Evolutionary conservation across 1,140 invertebrate genomes (phyloP).

Genomic region (Drosophila ercepeae): DNA sequence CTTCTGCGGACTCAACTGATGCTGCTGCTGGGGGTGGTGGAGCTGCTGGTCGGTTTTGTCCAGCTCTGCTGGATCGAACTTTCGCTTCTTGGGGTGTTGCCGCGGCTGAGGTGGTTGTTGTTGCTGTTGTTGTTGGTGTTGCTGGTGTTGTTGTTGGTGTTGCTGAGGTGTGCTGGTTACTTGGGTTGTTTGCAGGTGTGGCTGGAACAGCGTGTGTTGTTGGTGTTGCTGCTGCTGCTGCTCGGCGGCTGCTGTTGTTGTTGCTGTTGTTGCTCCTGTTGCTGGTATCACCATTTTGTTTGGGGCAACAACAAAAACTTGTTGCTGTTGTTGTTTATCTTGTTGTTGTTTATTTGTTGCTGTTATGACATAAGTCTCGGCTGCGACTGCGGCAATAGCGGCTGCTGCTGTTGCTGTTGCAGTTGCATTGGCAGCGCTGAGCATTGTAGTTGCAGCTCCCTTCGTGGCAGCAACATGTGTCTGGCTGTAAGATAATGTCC

Average conservation of each 20-base stretch:
- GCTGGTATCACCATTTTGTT: constrained; percentile 83
- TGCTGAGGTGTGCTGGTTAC: constrained; percentile 53
- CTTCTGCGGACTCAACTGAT: constrained; percentile 44
- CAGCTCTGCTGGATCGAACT: constrained; percentile 92
- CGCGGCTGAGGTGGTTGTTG: constrained; percentile 84
- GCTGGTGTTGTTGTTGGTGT: constrained; percentile 63
- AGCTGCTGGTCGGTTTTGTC: constrained; percentile 86
- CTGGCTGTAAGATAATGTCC: constrained; percentile 35
- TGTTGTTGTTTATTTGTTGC: constrained; percentile 55
- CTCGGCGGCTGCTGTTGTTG: constrained; percentile 56
- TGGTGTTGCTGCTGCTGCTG: constrained; percentile 54
- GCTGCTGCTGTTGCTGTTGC: constrained; percentile 53
- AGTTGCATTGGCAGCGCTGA: constrained; percentile 74
- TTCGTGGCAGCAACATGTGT: constrained; percentile 73
- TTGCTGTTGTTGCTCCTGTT: constrained; percentile 68
- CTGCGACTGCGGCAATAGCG: constrained; percentile 54
- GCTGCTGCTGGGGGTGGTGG: constrained; percentile 31
- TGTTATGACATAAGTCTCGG: constrained; percentile 81
- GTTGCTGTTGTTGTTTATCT: constrained; percentile 54
- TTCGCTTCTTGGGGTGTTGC: constrained; percentile 94
- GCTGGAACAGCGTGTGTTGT: constrained; percentile 70
- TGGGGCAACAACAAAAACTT: constrained; percentile 65
- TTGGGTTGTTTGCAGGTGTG: constrained; percentile 67
- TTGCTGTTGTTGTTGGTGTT: constrained; percentile 11
- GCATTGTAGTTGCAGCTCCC: constrained; percentile 54